phyloP scores from a whole-genome alignment of 1,140 invertebrate genomes.

The Drosophila neocordata region DNA sequence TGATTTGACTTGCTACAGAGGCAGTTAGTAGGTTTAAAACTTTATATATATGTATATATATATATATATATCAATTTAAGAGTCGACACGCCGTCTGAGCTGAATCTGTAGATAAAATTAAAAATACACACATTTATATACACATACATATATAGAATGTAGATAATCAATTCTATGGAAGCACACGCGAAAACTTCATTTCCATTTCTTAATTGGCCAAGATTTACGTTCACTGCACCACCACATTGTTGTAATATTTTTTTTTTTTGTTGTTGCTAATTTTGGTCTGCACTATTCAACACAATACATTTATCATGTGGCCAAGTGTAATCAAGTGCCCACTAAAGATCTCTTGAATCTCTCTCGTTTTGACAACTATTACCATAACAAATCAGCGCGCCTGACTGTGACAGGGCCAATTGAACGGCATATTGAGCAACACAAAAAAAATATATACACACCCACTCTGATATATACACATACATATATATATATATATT shows the following conservation, averaged over 20 bases:
- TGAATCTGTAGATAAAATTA: not conserved
- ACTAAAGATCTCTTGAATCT: slow-evolving; percentile 74
- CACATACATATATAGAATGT: not conserved
- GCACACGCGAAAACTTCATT: slow-evolving; percentile 5
- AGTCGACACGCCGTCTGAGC: slow-evolving; percentile 61
- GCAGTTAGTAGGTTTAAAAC: not conserved
- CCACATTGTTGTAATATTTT: slow-evolving; percentile 12
- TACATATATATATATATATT: slow-evolving; percentile 33
- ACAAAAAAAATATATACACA: slow-evolving; percentile 41
- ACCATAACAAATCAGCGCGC: slow-evolving; percentile 77
- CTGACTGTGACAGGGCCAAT: slow-evolving; percentile 74
- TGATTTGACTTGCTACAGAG: slow-evolving; percentile 22
- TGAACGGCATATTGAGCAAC: slow-evolving; percentile 57
- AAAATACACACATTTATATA: not conserved
- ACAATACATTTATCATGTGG: slow-evolving; percentile 43
- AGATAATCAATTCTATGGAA: not conserved
- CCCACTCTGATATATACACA: not conserved
- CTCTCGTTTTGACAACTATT: slow-evolving; percentile 75
- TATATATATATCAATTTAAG: slow-evolving; percentile 37
- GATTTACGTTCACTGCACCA: slow-evolving; percentile 16
- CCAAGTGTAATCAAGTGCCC: slow-evolving; percentile 74
- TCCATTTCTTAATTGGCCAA: slow-evolving; percentile 10
- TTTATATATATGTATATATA: not conserved
- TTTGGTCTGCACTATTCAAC: slow-evolving; percentile 17
- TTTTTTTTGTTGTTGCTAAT: too few species aligned